Evolutionary conservation across 2,888 invertebrate species (phyloP).

Genomic region (Spicauda simplicius): DNA sequence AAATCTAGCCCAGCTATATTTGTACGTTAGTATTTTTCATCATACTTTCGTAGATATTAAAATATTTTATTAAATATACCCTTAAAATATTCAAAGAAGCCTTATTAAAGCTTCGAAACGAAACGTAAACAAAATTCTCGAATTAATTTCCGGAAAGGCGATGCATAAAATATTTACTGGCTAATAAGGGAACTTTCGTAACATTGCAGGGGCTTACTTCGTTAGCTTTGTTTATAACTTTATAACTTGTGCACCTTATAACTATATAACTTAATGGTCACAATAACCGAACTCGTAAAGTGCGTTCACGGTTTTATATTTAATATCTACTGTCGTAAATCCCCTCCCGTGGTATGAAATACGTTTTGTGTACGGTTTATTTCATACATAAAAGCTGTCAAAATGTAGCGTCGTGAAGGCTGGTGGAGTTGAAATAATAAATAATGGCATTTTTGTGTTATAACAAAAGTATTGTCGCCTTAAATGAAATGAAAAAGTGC

Average conservation of each 20-base stretch:
- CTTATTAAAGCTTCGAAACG: constrained; percentile 7
- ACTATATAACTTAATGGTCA: constrained; percentile 36
- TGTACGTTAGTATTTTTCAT: too few relatives aligned
- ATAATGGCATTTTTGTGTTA: not conserved
- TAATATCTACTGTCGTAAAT: constrained; percentile 34
- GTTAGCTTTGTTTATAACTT: constrained; percentile 16
- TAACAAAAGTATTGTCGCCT: too few relatives aligned
- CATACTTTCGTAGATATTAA: too few relatives aligned
- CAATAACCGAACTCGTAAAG: constrained; percentile 36
- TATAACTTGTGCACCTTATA: constrained; percentile 28
- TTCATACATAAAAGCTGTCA: constrained; percentile 26
- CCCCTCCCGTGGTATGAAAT: constrained; percentile 29
- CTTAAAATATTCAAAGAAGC: not conserved
- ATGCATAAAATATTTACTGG: constrained; percentile 33
- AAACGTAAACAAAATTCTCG: constrained; percentile 8
- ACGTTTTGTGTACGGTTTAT: constrained; percentile 22
- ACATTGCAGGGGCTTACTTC: constrained; percentile 18
- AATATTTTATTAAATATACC: not conserved
- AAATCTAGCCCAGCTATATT: too few relatives aligned
- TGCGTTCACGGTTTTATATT: constrained; percentile 33
- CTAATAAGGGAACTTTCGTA: constrained; percentile 23
- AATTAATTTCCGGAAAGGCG: constrained; percentile 22
- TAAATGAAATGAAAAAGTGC: too few relatives aligned
- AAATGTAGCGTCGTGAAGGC: constrained; percentile 24
- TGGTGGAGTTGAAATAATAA: constrained; percentile 17